Evolutionary conservation across 2,888 invertebrate species (phyloP).

Genomic region (Caenorhabditis wallacei): DNA sequence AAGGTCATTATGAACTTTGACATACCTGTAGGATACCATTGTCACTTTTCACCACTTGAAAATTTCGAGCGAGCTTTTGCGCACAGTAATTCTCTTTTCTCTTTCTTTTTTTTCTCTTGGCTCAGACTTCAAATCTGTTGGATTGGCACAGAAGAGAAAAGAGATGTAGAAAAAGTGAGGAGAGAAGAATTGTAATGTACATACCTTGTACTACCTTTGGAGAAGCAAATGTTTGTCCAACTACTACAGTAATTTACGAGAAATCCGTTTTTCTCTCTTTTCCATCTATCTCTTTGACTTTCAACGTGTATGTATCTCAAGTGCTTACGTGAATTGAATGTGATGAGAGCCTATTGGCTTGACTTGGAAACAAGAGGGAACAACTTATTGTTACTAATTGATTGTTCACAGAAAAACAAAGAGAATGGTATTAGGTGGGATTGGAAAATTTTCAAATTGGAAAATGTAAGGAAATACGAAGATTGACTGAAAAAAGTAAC

Average conservation of each 20-base stretch:
- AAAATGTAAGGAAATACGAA: too few species aligned
- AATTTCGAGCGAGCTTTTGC: conserved; percentile 8
- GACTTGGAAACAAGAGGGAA: background rate
- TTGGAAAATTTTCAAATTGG: background rate
- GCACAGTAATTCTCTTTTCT: background rate
- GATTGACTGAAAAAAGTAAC: too few species aligned
- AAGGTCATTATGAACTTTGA: conserved; percentile 52
- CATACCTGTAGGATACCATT: conserved; percentile 50
- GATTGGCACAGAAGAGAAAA: background rate
- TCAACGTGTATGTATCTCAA: conserved; percentile 42
- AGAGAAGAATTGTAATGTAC: conserved; percentile 45
- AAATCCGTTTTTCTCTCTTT: conserved; percentile 13
- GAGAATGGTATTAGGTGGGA: background rate
- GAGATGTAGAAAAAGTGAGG: conserved; percentile 26
- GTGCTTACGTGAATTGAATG: conserved; percentile 57
- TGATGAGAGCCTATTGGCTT: conserved; percentile 51
- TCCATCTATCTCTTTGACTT: conserved; percentile 11
- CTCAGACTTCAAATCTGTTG: conserved; percentile 29
- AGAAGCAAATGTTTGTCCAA: conserved; percentile 50
- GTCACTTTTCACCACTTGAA: conserved; percentile 58
- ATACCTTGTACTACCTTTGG: conserved; percentile 50
- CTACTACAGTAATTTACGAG: conserved; percentile 64
- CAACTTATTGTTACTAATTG: conserved; percentile 51
- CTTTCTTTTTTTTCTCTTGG: background rate
- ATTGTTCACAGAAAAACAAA: background rate